Percentiles rank a stretch among this genome's conserved stretches.
These are phyloP conservation scores for Lophochroa leadbeateri DNA, from an alignment of 2,113 vertebrate species.

Conservation along the genomic window DNA sequence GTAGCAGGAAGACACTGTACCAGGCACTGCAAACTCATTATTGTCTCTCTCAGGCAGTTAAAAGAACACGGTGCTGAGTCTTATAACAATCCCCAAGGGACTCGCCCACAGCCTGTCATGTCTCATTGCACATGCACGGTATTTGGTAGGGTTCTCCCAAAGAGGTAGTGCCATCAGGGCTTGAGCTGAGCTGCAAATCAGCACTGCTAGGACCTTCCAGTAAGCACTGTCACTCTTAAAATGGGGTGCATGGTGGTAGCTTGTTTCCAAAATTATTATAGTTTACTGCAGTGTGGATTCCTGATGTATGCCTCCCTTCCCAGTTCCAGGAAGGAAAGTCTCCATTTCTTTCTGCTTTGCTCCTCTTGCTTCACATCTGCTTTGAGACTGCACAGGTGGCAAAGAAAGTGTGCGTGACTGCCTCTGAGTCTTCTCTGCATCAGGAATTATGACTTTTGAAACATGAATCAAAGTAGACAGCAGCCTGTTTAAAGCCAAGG, in stretches of 20 bases:
- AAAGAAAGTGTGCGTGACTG: neutral
- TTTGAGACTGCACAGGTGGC: neutral
- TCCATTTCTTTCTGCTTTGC: neutral
- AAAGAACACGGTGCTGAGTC: neutral
- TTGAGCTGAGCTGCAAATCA: neutral
- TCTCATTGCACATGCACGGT: neutral
- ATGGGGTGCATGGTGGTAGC: neutral
- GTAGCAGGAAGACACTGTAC: neutral
- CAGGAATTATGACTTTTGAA: neutral
- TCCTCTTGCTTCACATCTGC: neutral
- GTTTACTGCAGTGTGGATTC: neutral
- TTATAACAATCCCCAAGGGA: neutral
- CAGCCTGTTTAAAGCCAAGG: neutral
- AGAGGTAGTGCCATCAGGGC: neutral
- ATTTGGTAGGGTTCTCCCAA: neutral
- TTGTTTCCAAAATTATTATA: neutral
- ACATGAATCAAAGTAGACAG: neutral
- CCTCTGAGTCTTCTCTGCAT: neutral
- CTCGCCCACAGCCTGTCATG: neutral
- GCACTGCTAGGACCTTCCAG: neutral
- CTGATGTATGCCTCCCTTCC: neutral
- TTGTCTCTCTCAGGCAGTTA: conserved; percentile 8
- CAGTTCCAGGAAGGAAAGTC: neutral
- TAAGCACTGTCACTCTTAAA: neutral
- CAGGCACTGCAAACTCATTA: neutral